These are phyloP conservation scores for Papilio glaucus DNA, from an alignment of 1,140 invertebrate genomes.

Conservation along the genomic window DNA sequence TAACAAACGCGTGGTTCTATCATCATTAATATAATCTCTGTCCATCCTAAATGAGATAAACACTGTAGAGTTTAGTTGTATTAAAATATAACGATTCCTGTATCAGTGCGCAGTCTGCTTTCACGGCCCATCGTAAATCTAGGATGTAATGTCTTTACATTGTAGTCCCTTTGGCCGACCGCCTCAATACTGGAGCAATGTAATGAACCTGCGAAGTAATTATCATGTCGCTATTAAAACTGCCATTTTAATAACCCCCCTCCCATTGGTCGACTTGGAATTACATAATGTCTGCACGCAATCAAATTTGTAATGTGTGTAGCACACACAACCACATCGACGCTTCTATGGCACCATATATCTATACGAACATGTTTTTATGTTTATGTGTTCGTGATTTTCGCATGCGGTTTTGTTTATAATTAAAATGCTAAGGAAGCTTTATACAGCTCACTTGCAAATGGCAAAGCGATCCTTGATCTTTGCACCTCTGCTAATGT, in stretches of 20 bases:
- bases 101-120: constrained; percentile 5
- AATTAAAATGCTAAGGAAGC: too few relatives aligned
- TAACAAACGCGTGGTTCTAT: not conserved
- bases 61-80: not conserved
- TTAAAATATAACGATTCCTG: not conserved
- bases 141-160: constrained; percentile 50
- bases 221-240: constrained; percentile 55
- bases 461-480: too few relatives aligned
- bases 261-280: constrained; percentile 10
- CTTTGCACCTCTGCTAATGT: too few relatives aligned
- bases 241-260: constrained; percentile 34
- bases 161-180: constrained; percentile 54
- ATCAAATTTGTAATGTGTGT: not conserved
- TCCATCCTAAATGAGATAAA: not conserved
- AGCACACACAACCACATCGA: not conserved
- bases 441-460: too few relatives aligned
- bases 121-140: constrained; percentile 45
- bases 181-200: constrained; percentile 53
- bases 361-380: too few relatives aligned
- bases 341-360: not conserved
- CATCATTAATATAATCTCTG: not conserved
- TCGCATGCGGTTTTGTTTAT: too few relatives aligned
- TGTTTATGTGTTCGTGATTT: too few relatives aligned
- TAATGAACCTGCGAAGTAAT: constrained; percentile 62
- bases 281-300: constrained; percentile 16